These are phyloP conservation scores for Yoshiicerus persimilis DNA, from an alignment of 1,140 invertebrate species.

Conservation along the genomic window DNA sequence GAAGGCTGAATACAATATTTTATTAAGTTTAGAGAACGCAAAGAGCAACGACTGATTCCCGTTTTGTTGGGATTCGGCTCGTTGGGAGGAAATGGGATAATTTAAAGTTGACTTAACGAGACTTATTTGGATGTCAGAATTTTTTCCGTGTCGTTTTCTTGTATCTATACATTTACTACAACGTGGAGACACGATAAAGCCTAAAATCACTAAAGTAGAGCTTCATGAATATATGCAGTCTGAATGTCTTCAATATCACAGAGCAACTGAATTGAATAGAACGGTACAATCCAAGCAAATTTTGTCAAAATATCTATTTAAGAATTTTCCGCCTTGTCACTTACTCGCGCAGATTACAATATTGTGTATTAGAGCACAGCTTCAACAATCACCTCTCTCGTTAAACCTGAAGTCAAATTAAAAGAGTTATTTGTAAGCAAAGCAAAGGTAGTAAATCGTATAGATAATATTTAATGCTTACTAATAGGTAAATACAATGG, in stretches of 20 bases:
- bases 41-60: constrained; percentile 3
- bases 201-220: neutral
- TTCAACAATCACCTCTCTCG: neutral
- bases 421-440: neutral
- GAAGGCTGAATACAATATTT: constrained; percentile 2
- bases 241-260: neutral
- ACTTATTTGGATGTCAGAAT: constrained; percentile 22
- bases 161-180: neutral
- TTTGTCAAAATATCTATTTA: constrained; percentile 40
- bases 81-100: constrained; percentile 16
- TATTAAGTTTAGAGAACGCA: neutral
- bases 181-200: neutral
- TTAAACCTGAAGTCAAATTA: neutral
- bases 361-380: constrained; percentile 39
- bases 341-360: constrained; percentile 32
- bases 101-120: constrained; percentile 14
- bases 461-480: no score
- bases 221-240: neutral
- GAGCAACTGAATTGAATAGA: neutral
- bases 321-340: constrained; percentile 45
- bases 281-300: neutral
- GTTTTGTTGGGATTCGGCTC: constrained; percentile 11
- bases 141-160: neutral
- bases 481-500: no score
- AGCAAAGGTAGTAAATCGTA: no score